Percentiles rank a stretch among this genome's conserved stretches.
Conservation (phyloP, 2,113 vertebrate species). For the Caranx melampygus region DNA sequence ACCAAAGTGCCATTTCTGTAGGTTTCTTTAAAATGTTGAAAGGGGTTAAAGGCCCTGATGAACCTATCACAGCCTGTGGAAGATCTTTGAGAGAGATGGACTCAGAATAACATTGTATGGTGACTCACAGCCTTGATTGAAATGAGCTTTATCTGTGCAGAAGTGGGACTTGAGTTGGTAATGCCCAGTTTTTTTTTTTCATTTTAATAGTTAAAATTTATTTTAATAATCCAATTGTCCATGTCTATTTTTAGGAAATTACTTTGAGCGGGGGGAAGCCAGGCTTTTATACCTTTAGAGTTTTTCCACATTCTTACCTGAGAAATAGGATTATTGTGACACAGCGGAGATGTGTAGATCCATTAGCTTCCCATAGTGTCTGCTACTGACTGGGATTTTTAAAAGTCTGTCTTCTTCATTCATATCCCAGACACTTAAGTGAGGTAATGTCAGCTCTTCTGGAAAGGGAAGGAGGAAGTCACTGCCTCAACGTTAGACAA, state of each 20-base stretch:
- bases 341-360: constrained; percentile 5
- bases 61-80: neutral
- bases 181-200: constrained; percentile 14
- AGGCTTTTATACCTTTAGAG: constrained; percentile 19
- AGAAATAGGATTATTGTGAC: constrained; percentile 13
- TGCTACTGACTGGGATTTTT: neutral
- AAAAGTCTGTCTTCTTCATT: constrained; percentile 27
- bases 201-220: constrained; percentile 39
- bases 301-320: constrained; percentile 12
- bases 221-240: constrained; percentile 32
- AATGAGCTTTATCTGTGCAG: constrained; percentile 31
- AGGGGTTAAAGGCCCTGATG: neutral
- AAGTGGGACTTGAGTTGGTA: constrained; percentile 2
- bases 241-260: constrained; percentile 39
- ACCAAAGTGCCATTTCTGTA: neutral
- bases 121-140: constrained; percentile 40
- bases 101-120: neutral
- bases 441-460: constrained; percentile 57
- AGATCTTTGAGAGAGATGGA: neutral
- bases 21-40: neutral
- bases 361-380: constrained; percentile 35
- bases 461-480: constrained; percentile 63
- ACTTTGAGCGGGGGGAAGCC: constrained; percentile 17
- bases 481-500: constrained; percentile 48
- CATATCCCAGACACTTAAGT: constrained; percentile 32